A percentile compares a stretch with the other conserved stretches of the same genome.
phyloP scores from a whole-genome alignment of 1,140 invertebrate genomes.

The Drosophila lowei region DNA sequence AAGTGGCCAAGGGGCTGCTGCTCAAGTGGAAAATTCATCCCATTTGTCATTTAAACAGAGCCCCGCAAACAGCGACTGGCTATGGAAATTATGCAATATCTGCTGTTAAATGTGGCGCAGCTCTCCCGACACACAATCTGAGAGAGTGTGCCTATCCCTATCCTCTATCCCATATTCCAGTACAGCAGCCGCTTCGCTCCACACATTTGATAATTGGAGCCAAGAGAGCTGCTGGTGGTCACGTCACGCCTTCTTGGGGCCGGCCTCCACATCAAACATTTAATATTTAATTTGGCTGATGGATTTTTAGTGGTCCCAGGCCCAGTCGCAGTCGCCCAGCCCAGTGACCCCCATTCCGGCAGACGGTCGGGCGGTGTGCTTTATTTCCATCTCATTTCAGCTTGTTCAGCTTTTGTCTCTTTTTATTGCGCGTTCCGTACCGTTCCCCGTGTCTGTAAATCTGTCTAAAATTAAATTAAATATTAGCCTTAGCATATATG shows the following conservation, averaged over 20 bases:
- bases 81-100: constrained; percentile 34
- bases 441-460: constrained; percentile 29
- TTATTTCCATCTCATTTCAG: constrained; percentile 42
- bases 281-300: constrained; percentile 70
- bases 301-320: constrained; percentile 30
- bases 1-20: neutral
- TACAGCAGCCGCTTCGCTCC: too few relatives aligned
- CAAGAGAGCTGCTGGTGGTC: constrained; percentile 19
- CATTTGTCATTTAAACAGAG: constrained; percentile 20
- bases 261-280: constrained; percentile 36
- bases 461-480: constrained; percentile 41
- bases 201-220: constrained; percentile 28
- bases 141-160: too few relatives aligned
- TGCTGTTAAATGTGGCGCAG: constrained; percentile 8
- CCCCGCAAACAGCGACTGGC: constrained; percentile 3
- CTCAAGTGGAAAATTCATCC: constrained; percentile 16
- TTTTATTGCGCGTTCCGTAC: constrained; percentile 48
- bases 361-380: too few relatives aligned
- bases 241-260: constrained; percentile 40
- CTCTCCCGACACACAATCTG: too few relatives aligned
- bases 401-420: constrained; percentile 37
- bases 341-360: constrained; percentile 49
- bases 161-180: too few relatives aligned
- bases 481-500: constrained; percentile 12
- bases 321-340: constrained; percentile 17